A percentile compares a stretch with the other conserved stretches of the same genome.
phyloP scores from a whole-genome alignment of 2,113 vertebrate species.

The Indicator maculatus region DNA sequence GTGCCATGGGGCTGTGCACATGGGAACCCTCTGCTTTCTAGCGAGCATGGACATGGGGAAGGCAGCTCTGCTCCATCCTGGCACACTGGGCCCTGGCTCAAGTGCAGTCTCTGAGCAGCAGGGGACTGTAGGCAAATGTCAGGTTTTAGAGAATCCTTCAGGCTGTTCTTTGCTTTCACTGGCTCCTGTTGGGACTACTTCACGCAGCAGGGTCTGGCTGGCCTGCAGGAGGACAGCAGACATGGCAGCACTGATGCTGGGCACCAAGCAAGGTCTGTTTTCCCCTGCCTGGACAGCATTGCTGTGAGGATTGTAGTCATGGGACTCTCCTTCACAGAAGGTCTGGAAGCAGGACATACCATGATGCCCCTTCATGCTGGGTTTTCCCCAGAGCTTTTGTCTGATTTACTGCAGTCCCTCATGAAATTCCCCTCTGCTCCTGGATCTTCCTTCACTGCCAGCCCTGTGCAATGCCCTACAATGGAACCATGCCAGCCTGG shows the following conservation, averaged over 20 bases:
- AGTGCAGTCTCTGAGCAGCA: not conserved
- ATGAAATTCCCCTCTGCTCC: not conserved
- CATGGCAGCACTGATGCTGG: not conserved
- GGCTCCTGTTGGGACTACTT: not conserved
- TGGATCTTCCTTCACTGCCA: not conserved
- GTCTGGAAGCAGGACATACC: not conserved
- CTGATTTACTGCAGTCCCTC: not conserved
- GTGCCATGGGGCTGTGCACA: fast-evolving
- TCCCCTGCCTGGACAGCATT: not conserved
- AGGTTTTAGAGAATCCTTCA: not conserved
- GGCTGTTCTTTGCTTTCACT: not conserved
- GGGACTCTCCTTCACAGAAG: not conserved
- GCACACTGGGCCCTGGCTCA: not conserved
- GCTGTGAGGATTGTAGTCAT: fast-evolving
- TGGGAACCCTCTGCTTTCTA: not conserved
- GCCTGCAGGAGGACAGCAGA: not conserved
- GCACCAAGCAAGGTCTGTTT: not conserved
- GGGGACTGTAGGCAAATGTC: not conserved
- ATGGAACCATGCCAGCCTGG: not conserved
- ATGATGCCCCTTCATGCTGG: not conserved
- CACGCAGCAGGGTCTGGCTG: not conserved
- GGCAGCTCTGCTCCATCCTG: not conserved
- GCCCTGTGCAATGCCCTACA: not conserved
- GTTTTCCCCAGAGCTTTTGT: not conserved
- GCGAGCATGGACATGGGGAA: fast-evolving